Conservation (phyloP, 1,140 invertebrate species). For the Neotoxoptera formosana region DNA sequence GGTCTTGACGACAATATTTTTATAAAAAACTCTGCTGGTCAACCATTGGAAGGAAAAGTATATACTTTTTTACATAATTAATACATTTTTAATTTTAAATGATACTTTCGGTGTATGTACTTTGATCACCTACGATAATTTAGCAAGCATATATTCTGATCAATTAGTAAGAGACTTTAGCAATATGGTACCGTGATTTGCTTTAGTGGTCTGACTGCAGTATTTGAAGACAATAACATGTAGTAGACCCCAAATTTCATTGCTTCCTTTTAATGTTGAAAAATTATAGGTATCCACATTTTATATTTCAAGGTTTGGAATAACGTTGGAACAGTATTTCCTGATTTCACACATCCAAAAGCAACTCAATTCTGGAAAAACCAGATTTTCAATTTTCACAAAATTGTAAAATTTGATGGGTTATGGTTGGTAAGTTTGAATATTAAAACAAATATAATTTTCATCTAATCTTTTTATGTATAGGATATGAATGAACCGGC, state of each 20-base stretch:
- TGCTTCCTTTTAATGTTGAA: background rate
- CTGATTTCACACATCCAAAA: conserved; percentile 85
- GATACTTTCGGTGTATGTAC: no score
- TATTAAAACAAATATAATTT: background rate
- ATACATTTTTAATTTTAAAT: background rate
- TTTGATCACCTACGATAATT: background rate
- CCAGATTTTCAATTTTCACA: conserved; percentile 74
- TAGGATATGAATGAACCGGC: conserved; percentile 89
- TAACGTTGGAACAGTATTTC: conserved; percentile 76
- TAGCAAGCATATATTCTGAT: background rate
- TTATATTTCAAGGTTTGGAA: conserved; percentile 77
- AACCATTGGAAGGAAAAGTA: conserved; percentile 58
- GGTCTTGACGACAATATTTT: conserved; percentile 71
- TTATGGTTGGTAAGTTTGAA: conserved; percentile 77
- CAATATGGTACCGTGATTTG: background rate
- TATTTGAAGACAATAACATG: background rate
- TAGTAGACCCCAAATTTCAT: no score
- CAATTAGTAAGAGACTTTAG: background rate
- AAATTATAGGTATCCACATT: background rate
- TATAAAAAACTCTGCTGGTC: conserved; percentile 48
- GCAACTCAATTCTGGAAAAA: conserved; percentile 76
- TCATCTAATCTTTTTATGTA: conserved; percentile 37
- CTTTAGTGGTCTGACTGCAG: background rate
- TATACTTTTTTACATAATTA: background rate
- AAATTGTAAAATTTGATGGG: conserved; percentile 77